Base-by-base conservation (phyloP, 1,140 invertebrate genomes). In the Aplysia californica region DNA sequence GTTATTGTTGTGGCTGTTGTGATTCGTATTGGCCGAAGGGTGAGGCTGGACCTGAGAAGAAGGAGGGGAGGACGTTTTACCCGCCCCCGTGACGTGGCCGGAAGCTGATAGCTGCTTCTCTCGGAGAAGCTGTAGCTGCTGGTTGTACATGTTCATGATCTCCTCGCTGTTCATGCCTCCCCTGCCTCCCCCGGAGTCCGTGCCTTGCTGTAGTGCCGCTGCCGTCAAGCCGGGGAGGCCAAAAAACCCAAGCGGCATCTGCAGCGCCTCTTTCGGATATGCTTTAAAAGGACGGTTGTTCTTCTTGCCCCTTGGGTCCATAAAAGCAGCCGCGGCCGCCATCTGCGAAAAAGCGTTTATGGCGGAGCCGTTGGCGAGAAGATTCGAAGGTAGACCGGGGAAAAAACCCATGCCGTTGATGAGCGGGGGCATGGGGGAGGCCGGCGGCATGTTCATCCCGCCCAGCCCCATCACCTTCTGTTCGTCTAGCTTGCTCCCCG, bases 191-290 rank as follows among this genome's bases (percentile, higher is more conserved):
- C n/a, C n/a, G 5, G 65, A 35, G 23, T 82, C 77, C 31, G 76
- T 18, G n/a, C 59, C 26, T 2, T 75, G 59, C 23, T 65, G 59
- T 5, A 66, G 15, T 15, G 61, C 23, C 23, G 66, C 38, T 18
- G 69, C 70, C 29, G 61, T 55, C n/a, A 74, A 23, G 31, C 78
- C 80, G 2, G 83, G 78, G 55, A 82, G 55, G 61, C 79, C 76
- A 59, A 74, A 77, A 73, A 79, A 82, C 26, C 87, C 87, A 0
- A 92, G 86, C 0, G 92, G 91, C 4, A 94, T 89, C 0, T 90
- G 88, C 0, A 94, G 79, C 0, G 93, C 92, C 84, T 94, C 92
- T 73, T 93, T 93, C 0, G 93, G 93, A 80, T 94, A 94, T 0
- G 93, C 93, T 86, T 95, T 87, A 76, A 95, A 94, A 1, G 92